Base-by-base conservation (phyloP, 2,113 vertebrate genomes). In the Bothrops jararaca region DNA sequence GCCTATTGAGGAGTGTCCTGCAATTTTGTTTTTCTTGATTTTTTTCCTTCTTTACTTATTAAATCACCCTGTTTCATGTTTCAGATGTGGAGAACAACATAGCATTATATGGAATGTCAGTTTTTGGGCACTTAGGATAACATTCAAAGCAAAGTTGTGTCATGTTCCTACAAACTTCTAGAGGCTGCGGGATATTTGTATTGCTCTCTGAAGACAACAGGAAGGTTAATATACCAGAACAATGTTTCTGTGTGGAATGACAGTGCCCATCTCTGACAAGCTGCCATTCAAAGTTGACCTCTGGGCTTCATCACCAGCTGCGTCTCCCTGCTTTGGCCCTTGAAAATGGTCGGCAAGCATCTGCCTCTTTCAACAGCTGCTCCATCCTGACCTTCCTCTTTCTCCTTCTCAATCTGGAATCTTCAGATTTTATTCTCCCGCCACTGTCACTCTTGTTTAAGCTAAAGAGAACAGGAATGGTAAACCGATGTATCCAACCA, bases 181-280 rank as follows among this genome's bases (percentile, higher is more conserved):
- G 90, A 89, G 90, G 88, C 93, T 91, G 93, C 88, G 60, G n/a
- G 86, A 58, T 89, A 4, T 50, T 26, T 24, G 24, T 26, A 39
- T 92, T 89, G 86, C 92, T 94, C 93, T 96, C 93, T 29, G 94
- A 94, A 3, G 95, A 93, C 91, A 95, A 90, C 91, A 90, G 5
- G 34, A 45, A 0, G 0, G 88, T 91, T 95, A 94, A 93, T 95
- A 93, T 88, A 94, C 34, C 90, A 26, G 29, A 22, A 18, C 5
- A 3, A 26, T 48, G 0, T 15, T 50, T 2, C 1, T 69, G 57
- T 20, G 48, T 90, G 80, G 52, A 48, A 74, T 74, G 91, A 69
- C 20, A 34, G 29, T 24, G 42, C 53, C 39, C 45, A 1, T 87
- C 89, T 90, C 56, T 60, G 60, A 88, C 91, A 54, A 57, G 34